phyloP scores from a whole-genome alignment of 2,888 invertebrate genomes.

The Tigriopus californicus region DNA sequence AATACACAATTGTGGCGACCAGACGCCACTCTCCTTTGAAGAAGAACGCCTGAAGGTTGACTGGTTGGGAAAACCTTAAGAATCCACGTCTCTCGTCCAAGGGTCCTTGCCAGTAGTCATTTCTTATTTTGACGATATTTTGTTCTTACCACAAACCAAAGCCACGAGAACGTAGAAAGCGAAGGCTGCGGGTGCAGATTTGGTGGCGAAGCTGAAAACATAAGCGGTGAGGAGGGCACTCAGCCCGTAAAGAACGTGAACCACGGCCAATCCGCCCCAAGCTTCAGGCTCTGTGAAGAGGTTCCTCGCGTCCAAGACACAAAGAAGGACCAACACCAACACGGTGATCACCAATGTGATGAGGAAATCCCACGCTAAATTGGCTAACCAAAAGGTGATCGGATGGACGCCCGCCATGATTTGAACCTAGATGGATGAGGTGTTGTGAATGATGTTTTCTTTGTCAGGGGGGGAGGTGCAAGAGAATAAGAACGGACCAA shows the following conservation, averaged over 20 bases:
- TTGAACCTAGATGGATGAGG: background rate
- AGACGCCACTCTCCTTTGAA: no score
- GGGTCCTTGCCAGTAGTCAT: no score
- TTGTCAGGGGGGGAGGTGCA: no score
- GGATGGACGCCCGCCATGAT: constrained; percentile 1
- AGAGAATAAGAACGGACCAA: no score
- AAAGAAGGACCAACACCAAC: constrained; percentile 47
- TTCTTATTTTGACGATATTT: no score
- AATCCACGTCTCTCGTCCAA: no score
- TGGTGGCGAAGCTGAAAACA: constrained; percentile 18
- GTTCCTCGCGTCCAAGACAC: constrained; percentile 49
- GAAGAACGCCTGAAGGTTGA: no score
- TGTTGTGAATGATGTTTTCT: no score
- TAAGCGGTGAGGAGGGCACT: constrained; percentile 18
- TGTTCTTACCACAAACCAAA: constrained; percentile 16
- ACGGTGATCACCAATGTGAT: constrained; percentile 45
- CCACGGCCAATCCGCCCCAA: constrained; percentile 5
- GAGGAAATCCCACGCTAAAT: constrained; percentile 55
- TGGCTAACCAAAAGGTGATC: constrained; percentile 44
- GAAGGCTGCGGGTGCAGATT: constrained; percentile 18
- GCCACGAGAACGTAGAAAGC: constrained; percentile 17
- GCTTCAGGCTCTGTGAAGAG: background rate
- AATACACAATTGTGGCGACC: no score
- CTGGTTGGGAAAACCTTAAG: no score
- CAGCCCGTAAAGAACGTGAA: constrained; percentile 17